A percentile compares a stretch with the other conserved stretches of the same genome.
Evolutionary conservation across 1,140 invertebrate genomes (phyloP).

Genomic region (Trachymyrmex septentrionalis): DNA sequence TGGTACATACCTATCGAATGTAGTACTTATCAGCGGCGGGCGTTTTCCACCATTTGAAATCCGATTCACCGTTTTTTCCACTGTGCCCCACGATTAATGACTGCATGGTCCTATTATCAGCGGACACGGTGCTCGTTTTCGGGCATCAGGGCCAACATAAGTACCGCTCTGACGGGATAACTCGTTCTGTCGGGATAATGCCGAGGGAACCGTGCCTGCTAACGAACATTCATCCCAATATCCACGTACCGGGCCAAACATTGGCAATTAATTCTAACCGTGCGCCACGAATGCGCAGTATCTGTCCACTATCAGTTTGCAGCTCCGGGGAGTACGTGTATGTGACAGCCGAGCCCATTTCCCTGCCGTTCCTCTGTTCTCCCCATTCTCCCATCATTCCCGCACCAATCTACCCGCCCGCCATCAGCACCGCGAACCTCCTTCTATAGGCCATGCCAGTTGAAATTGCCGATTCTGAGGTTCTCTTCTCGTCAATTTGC

Average conservation of each 20-base stretch:
- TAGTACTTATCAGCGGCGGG: slow-evolving; percentile 44
- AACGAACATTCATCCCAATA: slow-evolving; percentile 80
- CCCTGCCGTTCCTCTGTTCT: slow-evolving; percentile 58
- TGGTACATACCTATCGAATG: not conserved
- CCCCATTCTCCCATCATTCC: slow-evolving; percentile 47
- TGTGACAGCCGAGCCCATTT: slow-evolving; percentile 79
- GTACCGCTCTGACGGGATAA: slow-evolving; percentile 73
- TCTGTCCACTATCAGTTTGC: slow-evolving; percentile 80
- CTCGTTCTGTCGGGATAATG: slow-evolving; percentile 68
- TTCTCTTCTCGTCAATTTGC: slow-evolving; percentile 13
- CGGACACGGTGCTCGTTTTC: slow-evolving; percentile 67
- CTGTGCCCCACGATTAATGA: slow-evolving; percentile 64
- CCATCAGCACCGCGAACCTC: slow-evolving; percentile 36
- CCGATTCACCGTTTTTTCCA: slow-evolving; percentile 28
- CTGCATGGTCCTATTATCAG: slow-evolving; percentile 61
- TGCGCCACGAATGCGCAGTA: slow-evolving; percentile 79
- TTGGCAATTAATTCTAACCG: slow-evolving; percentile 81
- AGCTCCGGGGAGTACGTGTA: slow-evolving; percentile 79
- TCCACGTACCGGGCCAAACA: slow-evolving; percentile 77
- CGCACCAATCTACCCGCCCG: slow-evolving; percentile 33
- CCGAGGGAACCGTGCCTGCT: slow-evolving; percentile 69
- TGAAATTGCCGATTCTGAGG: slow-evolving; percentile 24
- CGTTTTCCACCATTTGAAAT: slow-evolving; percentile 53
- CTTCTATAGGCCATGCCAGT: slow-evolving; percentile 14
- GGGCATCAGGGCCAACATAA: slow-evolving; percentile 69